phyloP scores from a whole-genome alignment of 2,113 vertebrate genomes.

The Ammodytes dubius region DNA sequence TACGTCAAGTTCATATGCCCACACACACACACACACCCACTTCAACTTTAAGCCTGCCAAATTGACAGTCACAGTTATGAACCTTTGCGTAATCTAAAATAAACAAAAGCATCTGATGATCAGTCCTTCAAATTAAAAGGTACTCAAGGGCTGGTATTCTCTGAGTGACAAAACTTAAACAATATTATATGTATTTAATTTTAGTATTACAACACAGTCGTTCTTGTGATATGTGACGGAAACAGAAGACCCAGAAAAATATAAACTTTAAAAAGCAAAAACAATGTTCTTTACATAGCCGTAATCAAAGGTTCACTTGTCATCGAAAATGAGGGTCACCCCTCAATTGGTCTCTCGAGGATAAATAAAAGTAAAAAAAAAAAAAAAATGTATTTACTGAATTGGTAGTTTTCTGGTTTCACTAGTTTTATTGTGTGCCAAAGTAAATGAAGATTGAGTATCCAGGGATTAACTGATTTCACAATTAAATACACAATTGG shows the following conservation, averaged over 20 bases:
- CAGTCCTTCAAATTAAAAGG: slow-evolving; percentile 20
- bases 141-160: background rate
- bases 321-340: too few species aligned
- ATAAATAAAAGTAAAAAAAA: too few species aligned
- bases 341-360: too few species aligned
- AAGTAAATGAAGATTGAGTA: too few species aligned
- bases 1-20: background rate
- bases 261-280: background rate
- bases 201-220: background rate
- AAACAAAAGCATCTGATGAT: slow-evolving; percentile 39
- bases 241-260: too few species aligned
- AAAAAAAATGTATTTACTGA: background rate
- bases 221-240: background rate
- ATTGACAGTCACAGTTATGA: slow-evolving; percentile 40
- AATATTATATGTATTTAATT: background rate
- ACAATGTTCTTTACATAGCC: background rate
- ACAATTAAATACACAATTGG: too few species aligned
- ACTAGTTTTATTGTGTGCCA: background rate
- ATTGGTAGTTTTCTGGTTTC: background rate
- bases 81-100: slow-evolving; percentile 41
- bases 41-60: slow-evolving; percentile 37
- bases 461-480: too few species aligned
- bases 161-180: background rate
- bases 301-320: background rate
- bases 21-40: slow-evolving; percentile 12